Evolutionary conservation across 2,113 vertebrate genomes (phyloP), one percentile per base, ranked within the genome.

Genomic region (Panthera tigris): DNA sequence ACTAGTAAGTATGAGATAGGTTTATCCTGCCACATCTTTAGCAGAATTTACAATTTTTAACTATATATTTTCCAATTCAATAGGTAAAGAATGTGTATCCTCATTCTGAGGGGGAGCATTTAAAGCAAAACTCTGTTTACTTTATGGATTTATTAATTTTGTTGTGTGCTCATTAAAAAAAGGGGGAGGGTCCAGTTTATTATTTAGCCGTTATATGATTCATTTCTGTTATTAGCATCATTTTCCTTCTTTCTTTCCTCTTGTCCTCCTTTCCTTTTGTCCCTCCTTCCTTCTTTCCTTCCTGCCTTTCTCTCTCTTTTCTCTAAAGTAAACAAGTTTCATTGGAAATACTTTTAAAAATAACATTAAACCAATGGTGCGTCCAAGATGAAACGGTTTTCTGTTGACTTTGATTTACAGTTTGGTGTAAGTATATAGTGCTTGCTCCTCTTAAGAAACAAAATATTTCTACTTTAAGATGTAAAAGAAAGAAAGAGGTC

Each of bases 381-480:
- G 78, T 91, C n/a, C 4, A 61, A 36, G 52, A 48, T 96, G n/a
- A 90, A 90, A 86, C 92, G 36, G 81, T 36, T 92, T 63, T 63
- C 15, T 68, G 29, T 92, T 93, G 74, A 94, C 15, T 79, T 90
- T 90, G 61, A 61, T 92, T 89, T 92, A 52, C 21, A 83, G 11
- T 57, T 57, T 85, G 48, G 39, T 95, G 55, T 81, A 71, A 57
- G 48, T 87, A 61, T 91, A 23, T 63, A n/a, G 12, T 27, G 18
- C 19, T 52, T 71, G 21, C 65, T 18, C 25, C n/a, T 87, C 79
- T 90, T 69, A 45, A 81, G 71, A 94, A 31, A 48, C 10, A 80
- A 71, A 91, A 15, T 69, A 52, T 76, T 84, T 95, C 33, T 21
- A 63, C 55, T 86, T 91, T 23, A 80, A 57, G 27, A 2, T 55